These are phyloP conservation scores for Hecatera dysodea DNA, from an alignment of 2,888 invertebrate genomes.

Conservation along the genomic window DNA sequence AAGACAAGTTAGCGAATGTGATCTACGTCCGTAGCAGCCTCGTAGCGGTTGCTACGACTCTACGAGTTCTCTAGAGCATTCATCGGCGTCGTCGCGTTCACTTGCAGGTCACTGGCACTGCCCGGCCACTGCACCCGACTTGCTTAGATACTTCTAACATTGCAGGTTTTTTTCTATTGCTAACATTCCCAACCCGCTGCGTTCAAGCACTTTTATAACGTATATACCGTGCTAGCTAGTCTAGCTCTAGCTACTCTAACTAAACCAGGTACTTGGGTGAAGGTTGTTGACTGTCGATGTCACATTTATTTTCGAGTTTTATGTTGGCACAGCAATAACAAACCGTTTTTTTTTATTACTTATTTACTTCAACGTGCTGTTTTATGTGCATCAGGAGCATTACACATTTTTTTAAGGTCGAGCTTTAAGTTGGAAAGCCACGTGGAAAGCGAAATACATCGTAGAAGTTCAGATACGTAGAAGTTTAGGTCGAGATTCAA, in stretches of 20 bases:
- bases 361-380: not conserved
- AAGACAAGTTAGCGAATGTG: conserved; percentile 26
- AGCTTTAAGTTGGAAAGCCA: not conserved
- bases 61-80: conserved; percentile 77
- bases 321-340: not conserved
- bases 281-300: conserved; percentile 50
- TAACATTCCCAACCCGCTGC: conserved; percentile 84
- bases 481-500: not conserved
- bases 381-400: not conserved
- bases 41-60: conserved; percentile 77
- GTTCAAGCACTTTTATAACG: conserved; percentile 73
- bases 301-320: conserved; percentile 24
- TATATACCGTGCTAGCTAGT: conserved; percentile 39
- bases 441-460: not conserved
- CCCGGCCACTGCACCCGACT: conserved; percentile 88
- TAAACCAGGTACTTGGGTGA: conserved; percentile 48
- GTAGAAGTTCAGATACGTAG: not conserved
- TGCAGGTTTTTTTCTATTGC: conserved; percentile 88
- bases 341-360: conserved; percentile 10
- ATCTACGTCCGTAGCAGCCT: conserved; percentile 66
- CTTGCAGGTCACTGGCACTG: conserved; percentile 88
- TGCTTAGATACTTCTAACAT: conserved; percentile 89
- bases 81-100: conserved; percentile 69
- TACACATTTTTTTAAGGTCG: not conserved
- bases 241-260: conserved; percentile 31